Conservation (phyloP, 2,888 invertebrate species). For the Chrysolina haemoptera region DNA sequence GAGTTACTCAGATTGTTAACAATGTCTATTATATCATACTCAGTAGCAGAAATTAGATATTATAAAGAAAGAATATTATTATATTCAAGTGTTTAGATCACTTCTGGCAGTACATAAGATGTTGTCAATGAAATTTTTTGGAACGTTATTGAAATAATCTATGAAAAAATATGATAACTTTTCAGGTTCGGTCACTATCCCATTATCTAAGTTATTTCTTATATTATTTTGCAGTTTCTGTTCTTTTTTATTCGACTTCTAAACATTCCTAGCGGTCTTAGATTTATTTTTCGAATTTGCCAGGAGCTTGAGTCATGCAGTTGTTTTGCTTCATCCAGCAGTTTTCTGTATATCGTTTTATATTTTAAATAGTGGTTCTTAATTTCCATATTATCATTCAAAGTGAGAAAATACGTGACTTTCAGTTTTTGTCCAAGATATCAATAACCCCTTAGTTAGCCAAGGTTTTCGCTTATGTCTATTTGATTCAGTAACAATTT, state of each 20-base stretch:
- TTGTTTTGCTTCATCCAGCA: not conserved
- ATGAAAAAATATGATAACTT: not conserved
- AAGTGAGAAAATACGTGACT: not conserved
- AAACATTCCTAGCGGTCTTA: too few relatives aligned
- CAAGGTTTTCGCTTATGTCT: conserved; percentile 8
- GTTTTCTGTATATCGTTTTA: not conserved
- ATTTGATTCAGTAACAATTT: not conserved
- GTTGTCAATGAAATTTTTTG: not conserved
- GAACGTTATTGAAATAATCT: not conserved
- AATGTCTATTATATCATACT: not conserved
- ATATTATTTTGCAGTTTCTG: not conserved
- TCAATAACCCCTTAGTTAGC: not conserved
- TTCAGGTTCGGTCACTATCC: not conserved
- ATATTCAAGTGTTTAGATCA: not conserved
- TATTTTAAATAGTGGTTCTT: not conserved
- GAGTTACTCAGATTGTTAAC: not conserved
- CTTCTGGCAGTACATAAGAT: too few relatives aligned
- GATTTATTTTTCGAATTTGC: too few relatives aligned
- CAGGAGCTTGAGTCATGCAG: too few relatives aligned
- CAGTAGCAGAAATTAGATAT: not conserved
- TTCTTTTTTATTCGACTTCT: not conserved
- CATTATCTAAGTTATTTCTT: not conserved
- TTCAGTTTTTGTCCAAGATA: not conserved
- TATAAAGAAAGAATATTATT: not conserved
- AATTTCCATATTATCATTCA: not conserved